These are phyloP conservation scores for Suillia variegata DNA, from an alignment of 2,888 invertebrate species.

Conservation along the genomic window DNA sequence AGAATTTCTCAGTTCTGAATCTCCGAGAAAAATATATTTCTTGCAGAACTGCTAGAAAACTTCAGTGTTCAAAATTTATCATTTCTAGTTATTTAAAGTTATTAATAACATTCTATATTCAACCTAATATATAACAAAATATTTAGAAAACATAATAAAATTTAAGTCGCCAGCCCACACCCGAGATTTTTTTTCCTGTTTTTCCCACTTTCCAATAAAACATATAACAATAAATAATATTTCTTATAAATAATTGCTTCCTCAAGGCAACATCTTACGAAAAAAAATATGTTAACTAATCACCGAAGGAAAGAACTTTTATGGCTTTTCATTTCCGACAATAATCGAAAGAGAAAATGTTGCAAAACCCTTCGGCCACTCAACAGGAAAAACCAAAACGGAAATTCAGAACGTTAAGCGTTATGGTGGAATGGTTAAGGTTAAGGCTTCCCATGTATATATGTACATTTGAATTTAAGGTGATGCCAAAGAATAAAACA, in stretches of 20 bases:
- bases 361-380: constrained; percentile 61
- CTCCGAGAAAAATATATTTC: no score
- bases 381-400: constrained; percentile 60
- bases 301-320: constrained; percentile 60
- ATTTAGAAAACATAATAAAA: no score
- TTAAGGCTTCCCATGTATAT: constrained; percentile 6
- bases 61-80: no score
- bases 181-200: no score
- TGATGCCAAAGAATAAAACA: constrained; percentile 34
- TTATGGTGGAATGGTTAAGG: constrained; percentile 16
- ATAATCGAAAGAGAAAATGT: constrained; percentile 28
- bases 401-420: constrained; percentile 58
- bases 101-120: no score
- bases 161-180: no score
- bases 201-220: no score
- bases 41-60: no score
- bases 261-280: constrained; percentile 31
- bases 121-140: no score
- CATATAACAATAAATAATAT: constrained; percentile 57
- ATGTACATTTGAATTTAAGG: constrained; percentile 26
- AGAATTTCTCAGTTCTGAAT: no score
- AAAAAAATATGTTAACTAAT: constrained; percentile 60
- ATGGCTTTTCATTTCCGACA: constrained; percentile 58
- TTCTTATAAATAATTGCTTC: constrained; percentile 60
- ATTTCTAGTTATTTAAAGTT: no score